Percentiles rank a stretch among this genome's conserved stretches.
Evolutionary conservation across 2,888 invertebrate species (phyloP).

Genomic region (Polydrusus cervinus): DNA sequence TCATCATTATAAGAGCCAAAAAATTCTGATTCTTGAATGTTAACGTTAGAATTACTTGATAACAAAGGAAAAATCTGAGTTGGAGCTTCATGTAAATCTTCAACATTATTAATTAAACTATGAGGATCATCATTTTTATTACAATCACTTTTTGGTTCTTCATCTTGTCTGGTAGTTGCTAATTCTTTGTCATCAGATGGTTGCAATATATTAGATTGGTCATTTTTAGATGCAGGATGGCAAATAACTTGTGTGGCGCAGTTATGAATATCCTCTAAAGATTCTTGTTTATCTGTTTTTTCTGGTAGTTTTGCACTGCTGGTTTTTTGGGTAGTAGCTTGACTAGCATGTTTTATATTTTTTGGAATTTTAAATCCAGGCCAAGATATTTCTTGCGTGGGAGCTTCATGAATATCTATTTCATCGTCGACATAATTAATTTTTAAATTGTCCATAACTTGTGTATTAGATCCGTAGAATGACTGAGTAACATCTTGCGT

Average conservation of each 20-base stretch:
- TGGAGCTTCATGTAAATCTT: constrained; percentile 38
- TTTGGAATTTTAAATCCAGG: constrained; percentile 33
- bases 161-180: not conserved
- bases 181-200: not conserved
- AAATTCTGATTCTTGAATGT: not conserved
- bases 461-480: constrained; percentile 61
- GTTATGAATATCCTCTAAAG: constrained; percentile 11
- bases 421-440: constrained; percentile 12
- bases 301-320: too few species aligned
- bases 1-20: constrained; percentile 27
- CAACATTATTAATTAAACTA: not conserved
- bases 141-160: not conserved
- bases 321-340: not conserved
- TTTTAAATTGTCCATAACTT: constrained; percentile 53
- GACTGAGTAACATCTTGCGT: constrained; percentile 60
- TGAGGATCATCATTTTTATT: not conserved
- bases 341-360: not conserved
- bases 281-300: not conserved
- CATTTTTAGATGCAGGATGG: not conserved
- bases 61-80: constrained; percentile 25
- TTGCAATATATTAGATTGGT: not conserved
- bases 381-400: constrained; percentile 54
- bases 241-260: constrained; percentile 18
- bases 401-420: constrained; percentile 55
- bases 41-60: not conserved